These are phyloP conservation scores for Horisme vitalbata DNA, from an alignment of 2,888 invertebrate species.

Conservation along the genomic window DNA sequence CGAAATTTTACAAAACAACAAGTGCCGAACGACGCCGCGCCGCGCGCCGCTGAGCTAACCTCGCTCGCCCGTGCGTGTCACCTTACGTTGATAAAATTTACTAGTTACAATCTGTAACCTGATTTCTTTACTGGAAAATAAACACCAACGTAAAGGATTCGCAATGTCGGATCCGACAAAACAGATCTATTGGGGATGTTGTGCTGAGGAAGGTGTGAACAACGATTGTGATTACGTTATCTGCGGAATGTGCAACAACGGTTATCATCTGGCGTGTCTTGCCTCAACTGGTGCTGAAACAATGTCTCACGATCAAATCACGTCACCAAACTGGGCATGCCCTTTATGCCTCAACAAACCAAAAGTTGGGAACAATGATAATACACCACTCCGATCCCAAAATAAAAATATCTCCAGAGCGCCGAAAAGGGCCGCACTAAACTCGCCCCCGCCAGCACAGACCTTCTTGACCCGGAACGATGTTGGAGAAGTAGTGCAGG, in stretches of 20 bases:
- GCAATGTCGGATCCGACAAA: background rate
- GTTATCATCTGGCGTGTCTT: background rate
- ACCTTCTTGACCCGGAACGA: background rate
- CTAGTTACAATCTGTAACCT: no score
- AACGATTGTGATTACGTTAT: background rate
- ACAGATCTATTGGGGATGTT: background rate
- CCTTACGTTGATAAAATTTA: no score
- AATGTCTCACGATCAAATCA: background rate
- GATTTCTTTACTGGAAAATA: no score
- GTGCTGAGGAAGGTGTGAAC: background rate
- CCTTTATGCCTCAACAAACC: background rate
- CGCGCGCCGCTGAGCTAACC: no score
- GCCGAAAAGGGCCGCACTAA: background rate
- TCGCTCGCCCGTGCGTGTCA: no score
- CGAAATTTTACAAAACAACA: no score
- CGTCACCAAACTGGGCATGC: background rate
- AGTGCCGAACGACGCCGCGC: no score
- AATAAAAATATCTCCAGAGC: no score
- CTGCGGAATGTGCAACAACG: background rate
- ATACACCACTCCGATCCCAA: background rate
- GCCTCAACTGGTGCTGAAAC: background rate
- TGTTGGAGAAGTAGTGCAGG: background rate
- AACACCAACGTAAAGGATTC: no score
- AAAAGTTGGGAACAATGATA: background rate
- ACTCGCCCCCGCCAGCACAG: background rate